Conservation (phyloP, 1,140 invertebrate genomes). For the Megalonaias nervosa region DNA sequence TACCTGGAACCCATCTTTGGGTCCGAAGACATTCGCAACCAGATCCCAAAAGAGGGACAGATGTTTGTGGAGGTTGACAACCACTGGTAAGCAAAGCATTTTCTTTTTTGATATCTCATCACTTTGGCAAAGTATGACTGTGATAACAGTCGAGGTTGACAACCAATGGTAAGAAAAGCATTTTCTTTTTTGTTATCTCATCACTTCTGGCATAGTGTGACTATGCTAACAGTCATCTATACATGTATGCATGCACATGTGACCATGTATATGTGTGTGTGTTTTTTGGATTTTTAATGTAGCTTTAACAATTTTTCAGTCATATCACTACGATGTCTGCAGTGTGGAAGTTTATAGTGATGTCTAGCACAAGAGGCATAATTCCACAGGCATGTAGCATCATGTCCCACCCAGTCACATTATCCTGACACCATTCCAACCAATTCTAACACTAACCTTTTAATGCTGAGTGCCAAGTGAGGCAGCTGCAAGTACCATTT, state of each 20-base stretch:
- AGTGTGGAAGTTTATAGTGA: too few relatives aligned
- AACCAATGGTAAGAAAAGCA: background rate
- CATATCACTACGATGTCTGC: too few relatives aligned
- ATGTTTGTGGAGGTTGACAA: constrained; percentile 71
- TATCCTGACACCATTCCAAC: too few relatives aligned
- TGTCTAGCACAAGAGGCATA: too few relatives aligned
- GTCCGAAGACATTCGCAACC: constrained; percentile 70
- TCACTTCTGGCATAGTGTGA: background rate
- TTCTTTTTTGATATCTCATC: background rate
- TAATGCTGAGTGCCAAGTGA: too few relatives aligned
- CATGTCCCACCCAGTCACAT: too few relatives aligned
- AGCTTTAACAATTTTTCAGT: too few relatives aligned
- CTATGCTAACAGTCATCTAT: too few relatives aligned
- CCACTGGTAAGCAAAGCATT: constrained; percentile 61
- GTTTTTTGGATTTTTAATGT: background rate
- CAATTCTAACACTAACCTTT: too few relatives aligned
- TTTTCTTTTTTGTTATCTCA: background rate
- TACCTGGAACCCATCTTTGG: constrained; percentile 72
- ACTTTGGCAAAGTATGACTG: background rate
- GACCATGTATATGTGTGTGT: background rate
- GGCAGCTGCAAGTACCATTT: too few relatives aligned
- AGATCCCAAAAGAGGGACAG: constrained; percentile 71
- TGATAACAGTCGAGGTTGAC: too few relatives aligned
- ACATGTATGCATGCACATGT: background rate
- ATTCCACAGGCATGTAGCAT: too few relatives aligned